Evolutionary conservation across 1,140 invertebrate species (phyloP), one percentile per base, ranked within the genome.

Genomic region (Oryzaephilus surinamensis): DNA sequence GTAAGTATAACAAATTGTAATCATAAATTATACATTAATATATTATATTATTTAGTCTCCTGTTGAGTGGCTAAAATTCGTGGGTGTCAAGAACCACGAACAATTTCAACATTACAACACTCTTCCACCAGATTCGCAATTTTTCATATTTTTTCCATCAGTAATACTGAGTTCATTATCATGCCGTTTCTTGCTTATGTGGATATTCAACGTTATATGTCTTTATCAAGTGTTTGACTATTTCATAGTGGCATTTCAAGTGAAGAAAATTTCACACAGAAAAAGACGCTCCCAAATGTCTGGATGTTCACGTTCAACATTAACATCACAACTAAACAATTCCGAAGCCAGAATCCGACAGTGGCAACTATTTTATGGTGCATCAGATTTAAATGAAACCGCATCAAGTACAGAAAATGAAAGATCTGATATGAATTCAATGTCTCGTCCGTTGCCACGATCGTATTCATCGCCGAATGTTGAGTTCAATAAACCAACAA

Each of bases 341-440:
- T 33, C 43, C 11, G 50, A 34, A 17, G 40, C 45, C 11, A 21
- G 50, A 16, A 52, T 52, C 7, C 26, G 50, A 35, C 41, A 46
- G 6, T 52, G 50, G 50, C 43, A 47, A 30, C 23, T 41, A 7
- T 50, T 50, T 34, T 52, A 52, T 32, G 50, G 50, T 27, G 32
- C 31, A 4, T n/a, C 45, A 10, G 50, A 50, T 23, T 1, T 21
- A 21, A 21, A 21, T 21, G n/a, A n/a, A n/a, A n/a, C n/a, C n/a
- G n/a, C n/a, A n/a, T n/a, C n/a, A n/a, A n/a, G n/a, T n/a, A n/a
- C n/a, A n/a, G n/a, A n/a, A n/a, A n/a, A n/a, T n/a, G n/a, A n/a
- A n/a, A n/a, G n/a, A n/a, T n/a, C n/a, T n/a, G n/a, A n/a, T n/a
- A n/a, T n/a, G n/a, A n/a, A n/a, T n/a, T n/a, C n/a, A n/a, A n/a